phyloP scores from a whole-genome alignment of 2,888 invertebrate species.

The Chironomus tentans region DNA sequence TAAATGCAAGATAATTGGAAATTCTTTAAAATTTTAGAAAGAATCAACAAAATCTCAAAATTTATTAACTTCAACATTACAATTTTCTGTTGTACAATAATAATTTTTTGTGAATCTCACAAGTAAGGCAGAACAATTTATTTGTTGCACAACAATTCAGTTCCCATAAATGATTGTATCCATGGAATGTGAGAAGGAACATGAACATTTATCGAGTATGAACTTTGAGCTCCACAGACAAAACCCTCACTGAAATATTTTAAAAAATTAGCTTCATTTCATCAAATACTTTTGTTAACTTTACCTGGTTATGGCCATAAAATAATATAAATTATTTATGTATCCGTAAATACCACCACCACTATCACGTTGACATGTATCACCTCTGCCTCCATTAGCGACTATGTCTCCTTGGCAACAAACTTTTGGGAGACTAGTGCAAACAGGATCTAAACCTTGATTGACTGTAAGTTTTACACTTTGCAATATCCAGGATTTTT shows the following conservation, averaged over 20 bases:
- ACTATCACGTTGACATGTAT: conserved; percentile 45
- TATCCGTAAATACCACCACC: conserved; percentile 44
- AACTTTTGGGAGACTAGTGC: background rate
- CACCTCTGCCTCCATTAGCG: conserved; percentile 34
- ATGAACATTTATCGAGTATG: background rate
- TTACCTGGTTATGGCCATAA: conserved; percentile 44
- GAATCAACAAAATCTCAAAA: no score
- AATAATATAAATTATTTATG: conserved; percentile 38
- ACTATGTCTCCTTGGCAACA: background rate
- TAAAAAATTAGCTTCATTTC: background rate
- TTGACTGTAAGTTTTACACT: background rate
- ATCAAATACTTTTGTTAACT: background rate
- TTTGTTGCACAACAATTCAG: background rate
- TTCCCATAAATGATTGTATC: background rate
- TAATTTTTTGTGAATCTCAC: no score
- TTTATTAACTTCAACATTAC: no score
- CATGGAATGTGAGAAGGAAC: background rate
- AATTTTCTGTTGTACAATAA: no score
- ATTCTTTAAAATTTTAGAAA: no score
- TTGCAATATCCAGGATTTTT: background rate
- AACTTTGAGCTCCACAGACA: background rate
- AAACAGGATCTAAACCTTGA: background rate
- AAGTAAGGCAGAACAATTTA: background rate
- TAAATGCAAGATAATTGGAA: no score
- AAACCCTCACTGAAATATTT: background rate